Evolutionary conservation across 2,113 vertebrate genomes (phyloP).

Genomic region (Semnornis frantzii): DNA sequence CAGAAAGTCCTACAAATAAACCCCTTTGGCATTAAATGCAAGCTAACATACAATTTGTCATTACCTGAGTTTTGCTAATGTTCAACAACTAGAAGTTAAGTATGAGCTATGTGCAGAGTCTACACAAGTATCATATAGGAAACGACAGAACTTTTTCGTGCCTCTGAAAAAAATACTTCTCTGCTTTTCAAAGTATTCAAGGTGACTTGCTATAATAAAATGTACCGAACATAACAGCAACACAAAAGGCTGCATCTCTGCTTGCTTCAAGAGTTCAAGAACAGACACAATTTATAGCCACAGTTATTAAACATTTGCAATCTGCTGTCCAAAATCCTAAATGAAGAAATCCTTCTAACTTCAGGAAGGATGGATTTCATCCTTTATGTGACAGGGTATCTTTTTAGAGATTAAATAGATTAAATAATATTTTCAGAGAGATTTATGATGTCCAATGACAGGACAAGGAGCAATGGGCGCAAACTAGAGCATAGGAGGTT

Average conservation of each 20-base stretch:
- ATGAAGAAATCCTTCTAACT: neutral
- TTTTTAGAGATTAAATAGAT: neutral
- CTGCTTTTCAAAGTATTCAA: neutral
- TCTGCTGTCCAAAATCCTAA: neutral
- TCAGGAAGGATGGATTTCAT: neutral
- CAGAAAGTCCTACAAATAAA: neutral
- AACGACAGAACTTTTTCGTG: neutral
- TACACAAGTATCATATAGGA: neutral
- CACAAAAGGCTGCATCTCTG: neutral
- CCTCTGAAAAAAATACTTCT: neutral
- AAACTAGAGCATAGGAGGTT: too few relatives aligned
- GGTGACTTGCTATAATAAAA: neutral
- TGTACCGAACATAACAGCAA: neutral
- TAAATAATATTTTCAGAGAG: neutral
- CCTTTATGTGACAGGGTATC: neutral
- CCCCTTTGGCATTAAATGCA: neutral
- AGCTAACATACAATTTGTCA: neutral
- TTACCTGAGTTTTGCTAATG: neutral
- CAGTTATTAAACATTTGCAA: neutral
- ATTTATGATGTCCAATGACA: neutral
- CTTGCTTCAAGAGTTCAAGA: neutral
- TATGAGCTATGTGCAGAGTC: neutral
- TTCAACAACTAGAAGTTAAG: neutral
- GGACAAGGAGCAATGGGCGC: too few relatives aligned
- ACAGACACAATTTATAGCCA: neutral